These are phyloP conservation scores for Sprattus sprattus DNA, from an alignment of 2,113 vertebrate genomes.

Conservation along the genomic window DNA sequence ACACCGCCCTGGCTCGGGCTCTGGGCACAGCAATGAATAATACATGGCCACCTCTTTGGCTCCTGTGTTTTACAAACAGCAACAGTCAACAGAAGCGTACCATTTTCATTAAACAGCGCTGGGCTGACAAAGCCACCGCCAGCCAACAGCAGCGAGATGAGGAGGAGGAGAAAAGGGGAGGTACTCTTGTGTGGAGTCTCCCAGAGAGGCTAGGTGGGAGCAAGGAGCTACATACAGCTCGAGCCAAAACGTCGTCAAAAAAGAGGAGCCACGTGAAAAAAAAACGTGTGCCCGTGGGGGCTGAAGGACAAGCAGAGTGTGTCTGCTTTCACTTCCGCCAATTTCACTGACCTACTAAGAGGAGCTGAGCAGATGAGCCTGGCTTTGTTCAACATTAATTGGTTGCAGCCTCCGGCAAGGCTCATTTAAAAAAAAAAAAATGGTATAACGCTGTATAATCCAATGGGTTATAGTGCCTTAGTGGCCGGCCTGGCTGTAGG, in stretches of 20 bases:
- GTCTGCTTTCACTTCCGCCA: slow-evolving; percentile 63
- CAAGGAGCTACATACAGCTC: background rate
- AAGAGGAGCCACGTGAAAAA: background rate
- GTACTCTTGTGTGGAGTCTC: background rate
- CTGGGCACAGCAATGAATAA: background rate
- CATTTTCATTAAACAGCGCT: background rate
- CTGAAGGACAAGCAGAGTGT: slow-evolving; percentile 30
- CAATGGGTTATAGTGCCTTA: slow-evolving; percentile 58
- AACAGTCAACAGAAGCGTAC: slow-evolving; percentile 4
- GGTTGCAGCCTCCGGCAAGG: slow-evolving; percentile 68
- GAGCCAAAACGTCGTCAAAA: background rate
- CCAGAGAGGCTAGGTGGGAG: background rate
- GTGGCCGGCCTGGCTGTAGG: slow-evolving; percentile 51
- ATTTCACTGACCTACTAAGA: slow-evolving; percentile 72
- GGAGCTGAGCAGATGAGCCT: slow-evolving; percentile 70
- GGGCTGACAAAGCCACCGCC: background rate
- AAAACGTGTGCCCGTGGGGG: background rate
- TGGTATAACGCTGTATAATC: slow-evolving; percentile 64
- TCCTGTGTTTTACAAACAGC: slow-evolving; percentile 19
- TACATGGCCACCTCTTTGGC: slow-evolving; percentile 6
- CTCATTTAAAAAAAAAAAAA: slow-evolving; percentile 62
- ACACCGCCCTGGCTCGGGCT: background rate
- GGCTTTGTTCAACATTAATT: slow-evolving; percentile 75
- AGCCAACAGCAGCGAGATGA: background rate
- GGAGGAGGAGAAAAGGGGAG: background rate